Base-by-base conservation (phyloP, 1,140 invertebrate species). In the Plodia interpunctella region DNA sequence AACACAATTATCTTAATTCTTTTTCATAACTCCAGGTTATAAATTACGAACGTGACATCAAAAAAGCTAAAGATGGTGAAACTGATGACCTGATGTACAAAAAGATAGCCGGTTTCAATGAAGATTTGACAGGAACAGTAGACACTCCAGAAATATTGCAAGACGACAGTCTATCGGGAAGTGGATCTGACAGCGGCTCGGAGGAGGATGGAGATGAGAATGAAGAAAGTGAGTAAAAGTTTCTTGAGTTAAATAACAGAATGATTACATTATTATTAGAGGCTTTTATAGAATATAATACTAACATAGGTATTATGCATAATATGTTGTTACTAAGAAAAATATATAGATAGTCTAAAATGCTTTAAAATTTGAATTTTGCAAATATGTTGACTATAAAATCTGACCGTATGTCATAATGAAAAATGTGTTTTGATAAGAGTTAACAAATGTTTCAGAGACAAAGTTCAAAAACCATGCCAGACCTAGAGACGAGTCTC, bases 1-100 rank as follows among this genome's bases (percentile, higher is more conserved):
- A n/a, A 49, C 11, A n/a, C 15, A 17, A n/a, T 49, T 49, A 49
- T 15, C 6, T 17, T 50, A 8, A 2, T 15, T 59, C 25, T 10
- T 55, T 57, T 2, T 49, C 51, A 52, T 56, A 32, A 5, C 74
- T 80, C 25, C 74, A 95, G 94, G 95, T 98, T 11, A 92, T 96
- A 21, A 94, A 99, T 87, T 94, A 95, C 87, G 98, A 99, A 86
- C 89, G 96, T 51, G 98, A 99, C 85, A 95, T 96, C 54, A 92
- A 91, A 55, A 92, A 96, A 70, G 94, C 94, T 0, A 96, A 96
- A 84, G 90, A 93, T 62, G 95, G 96, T 57, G 91, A 94, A 54
- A 91, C 92, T 20, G 92, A 94, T 59, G 93, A 95, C 85, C 90
- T 97, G 5, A 90, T 94, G 55, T 98, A 98, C 76, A 95, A 95